Evolutionary conservation across 2,888 invertebrate genomes (phyloP).

Genomic region (Ariolimax columbianus): DNA sequence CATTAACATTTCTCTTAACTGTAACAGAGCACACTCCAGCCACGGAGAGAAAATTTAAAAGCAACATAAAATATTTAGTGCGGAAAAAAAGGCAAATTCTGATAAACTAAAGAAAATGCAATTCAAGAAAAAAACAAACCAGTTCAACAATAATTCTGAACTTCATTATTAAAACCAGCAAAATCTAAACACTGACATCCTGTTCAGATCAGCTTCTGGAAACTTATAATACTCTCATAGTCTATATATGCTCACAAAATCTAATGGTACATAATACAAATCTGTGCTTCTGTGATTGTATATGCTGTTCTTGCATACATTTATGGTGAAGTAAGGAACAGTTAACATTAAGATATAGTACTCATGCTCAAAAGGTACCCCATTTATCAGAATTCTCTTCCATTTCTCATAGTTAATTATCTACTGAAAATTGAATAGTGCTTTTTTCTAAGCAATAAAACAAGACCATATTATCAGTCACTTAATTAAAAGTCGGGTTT

Average conservation of each 20-base stretch:
- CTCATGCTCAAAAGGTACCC: neutral
- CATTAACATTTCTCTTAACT: neutral
- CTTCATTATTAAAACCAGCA: neutral
- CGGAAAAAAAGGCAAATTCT: neutral
- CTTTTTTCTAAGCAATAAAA: too few relatives aligned
- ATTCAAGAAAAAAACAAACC: slow-evolving; percentile 1
- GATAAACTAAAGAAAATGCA: neutral
- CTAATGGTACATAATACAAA: neutral
- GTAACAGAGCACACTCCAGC: neutral
- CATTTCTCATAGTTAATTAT: neutral
- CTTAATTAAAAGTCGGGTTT: too few relatives aligned
- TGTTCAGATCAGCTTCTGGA: slow-evolving; percentile 1
- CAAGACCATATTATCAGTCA: too few relatives aligned
- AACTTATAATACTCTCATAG: neutral
- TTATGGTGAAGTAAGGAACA: neutral
- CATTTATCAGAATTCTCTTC: neutral
- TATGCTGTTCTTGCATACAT: neutral
- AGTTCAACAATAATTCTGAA: neutral
- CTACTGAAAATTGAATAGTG: too few relatives aligned
- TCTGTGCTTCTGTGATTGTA: neutral
- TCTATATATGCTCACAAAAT: neutral
- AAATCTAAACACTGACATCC: neutral
- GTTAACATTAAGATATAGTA: neutral
- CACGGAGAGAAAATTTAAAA: neutral
- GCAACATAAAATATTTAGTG: neutral